Conservation (phyloP, 2,888 invertebrate genomes). For the Agonopterix subpropinquella region DNA sequence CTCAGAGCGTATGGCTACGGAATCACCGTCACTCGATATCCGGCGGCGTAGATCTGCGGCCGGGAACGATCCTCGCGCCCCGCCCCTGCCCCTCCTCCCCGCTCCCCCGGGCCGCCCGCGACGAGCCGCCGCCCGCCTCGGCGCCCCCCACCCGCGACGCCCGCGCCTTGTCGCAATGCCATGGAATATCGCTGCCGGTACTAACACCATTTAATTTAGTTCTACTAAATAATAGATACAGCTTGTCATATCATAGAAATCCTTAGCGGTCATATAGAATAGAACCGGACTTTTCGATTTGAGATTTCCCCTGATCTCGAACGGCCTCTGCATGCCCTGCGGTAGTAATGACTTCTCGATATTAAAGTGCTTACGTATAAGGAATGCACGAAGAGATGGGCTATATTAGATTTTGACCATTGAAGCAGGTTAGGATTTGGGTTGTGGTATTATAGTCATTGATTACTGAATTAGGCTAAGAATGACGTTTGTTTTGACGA, state of each 20-base stretch:
- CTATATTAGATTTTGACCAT: slow-evolving; percentile 4
- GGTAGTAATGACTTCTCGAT: slow-evolving; percentile 23
- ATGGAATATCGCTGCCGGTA: slow-evolving; percentile 77
- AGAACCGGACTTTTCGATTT: slow-evolving; percentile 3
- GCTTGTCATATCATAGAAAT: slow-evolving; percentile 44
- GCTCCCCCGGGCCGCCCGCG: slow-evolving; percentile 40
- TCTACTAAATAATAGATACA: slow-evolving; percentile 58
- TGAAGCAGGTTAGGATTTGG: not conserved
- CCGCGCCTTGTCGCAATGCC: slow-evolving; percentile 70
- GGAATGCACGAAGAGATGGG: slow-evolving; percentile 28
- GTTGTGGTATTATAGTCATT: not conserved
- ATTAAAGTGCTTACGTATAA: slow-evolving; percentile 32
- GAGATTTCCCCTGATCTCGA: slow-evolving; percentile 18
- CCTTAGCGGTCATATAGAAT: slow-evolving; percentile 20
- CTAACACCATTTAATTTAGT: slow-evolving; percentile 74
- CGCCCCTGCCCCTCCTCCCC: slow-evolving; percentile 21
- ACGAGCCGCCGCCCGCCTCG: slow-evolving; percentile 55
- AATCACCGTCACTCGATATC: slow-evolving; percentile 57
- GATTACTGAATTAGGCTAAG: not conserved
- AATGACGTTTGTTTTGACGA: not conserved
- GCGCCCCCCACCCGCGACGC: slow-evolving; percentile 61
- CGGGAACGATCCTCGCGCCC: slow-evolving; percentile 15
- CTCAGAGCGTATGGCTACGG: slow-evolving; percentile 54
- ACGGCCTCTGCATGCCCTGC: slow-evolving; percentile 16
- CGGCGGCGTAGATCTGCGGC: slow-evolving; percentile 35